Evolutionary conservation across 2,888 invertebrate genomes (phyloP), one percentile per base, ranked within the genome.

Genomic region (Volucella inflata): DNA sequence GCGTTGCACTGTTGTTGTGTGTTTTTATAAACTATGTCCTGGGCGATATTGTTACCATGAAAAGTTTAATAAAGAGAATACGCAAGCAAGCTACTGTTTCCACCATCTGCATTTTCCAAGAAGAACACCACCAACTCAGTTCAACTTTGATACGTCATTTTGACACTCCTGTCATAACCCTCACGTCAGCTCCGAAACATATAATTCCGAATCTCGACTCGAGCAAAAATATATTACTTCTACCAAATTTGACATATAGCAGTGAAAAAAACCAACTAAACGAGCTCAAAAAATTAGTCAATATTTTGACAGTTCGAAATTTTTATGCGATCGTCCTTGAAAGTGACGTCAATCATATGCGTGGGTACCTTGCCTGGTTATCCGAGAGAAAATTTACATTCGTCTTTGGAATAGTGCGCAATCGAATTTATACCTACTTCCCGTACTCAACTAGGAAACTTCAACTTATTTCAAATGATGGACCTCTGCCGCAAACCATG

Each of bases 381-480:
- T 11, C 14, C 16, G 3, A 14, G 14, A 38, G 38, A 1, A 72
- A 51, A 9, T 79, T 79, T 6, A 72, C 57, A 3, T 50, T 65
- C 36, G 72, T 79, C 14, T 79, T 65, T 17, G 79, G 72, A 10
- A 21, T 59, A 1, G 3, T 50, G 6, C 44, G 16, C 0, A 57
- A 36, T 1, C 40, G 11, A 0, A 9, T 50, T 0, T 72, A 50
- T 10, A 44, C 44, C 2, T 79, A 38, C 6, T 16, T 72, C 0
- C 65, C 65, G 0, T 79, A 51, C 10, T 36, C 50, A 2, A 36
- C 3, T 9, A 21, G 46, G 1, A 76, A 59, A 50, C 9, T 60
- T 4, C 57, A 11, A 1, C 14, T 1, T 3, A 14, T 64, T 3
- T 16, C 16, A 2, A 50, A 44, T 10, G 11, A 57, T 17, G 72